Evolutionary conservation across 2,797 vertebrate genomes (phyloP).

Genomic region (Periophthalmus magnuspinnatus): DNA sequence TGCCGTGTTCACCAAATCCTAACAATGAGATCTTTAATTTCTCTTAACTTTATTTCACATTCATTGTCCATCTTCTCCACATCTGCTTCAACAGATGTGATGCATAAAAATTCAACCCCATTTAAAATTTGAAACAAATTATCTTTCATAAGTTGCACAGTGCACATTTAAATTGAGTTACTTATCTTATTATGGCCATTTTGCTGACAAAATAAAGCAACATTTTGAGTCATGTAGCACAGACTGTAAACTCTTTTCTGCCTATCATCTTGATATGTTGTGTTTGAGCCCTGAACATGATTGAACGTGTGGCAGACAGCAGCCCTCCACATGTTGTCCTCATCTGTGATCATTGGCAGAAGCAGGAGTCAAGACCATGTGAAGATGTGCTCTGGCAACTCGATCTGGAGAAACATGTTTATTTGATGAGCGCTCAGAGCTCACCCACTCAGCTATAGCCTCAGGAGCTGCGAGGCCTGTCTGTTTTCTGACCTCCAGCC

Average conservation of each 20-base stretch:
- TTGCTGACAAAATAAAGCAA: too few species aligned
- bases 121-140: too few species aligned
- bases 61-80: too few species aligned
- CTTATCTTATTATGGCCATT: too few species aligned
- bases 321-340: slow-evolving; percentile 62
- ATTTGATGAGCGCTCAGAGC: slow-evolving; percentile 64
- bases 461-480: slow-evolving; percentile 57
- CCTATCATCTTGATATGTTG: slow-evolving; percentile 38
- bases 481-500: slow-evolving; percentile 57
- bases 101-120: too few species aligned
- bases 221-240: not conserved
- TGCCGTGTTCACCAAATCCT: too few species aligned
- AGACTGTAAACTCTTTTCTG: not conserved
- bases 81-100: too few species aligned
- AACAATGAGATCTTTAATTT: too few species aligned
- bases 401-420: slow-evolving; percentile 58
- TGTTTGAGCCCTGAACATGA: slow-evolving; percentile 49
- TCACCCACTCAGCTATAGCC: slow-evolving; percentile 70
- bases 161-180: too few species aligned
- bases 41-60: too few species aligned
- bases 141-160: too few species aligned
- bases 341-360: slow-evolving; percentile 62
- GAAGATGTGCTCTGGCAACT: slow-evolving; percentile 67
- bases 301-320: slow-evolving; percentile 50
- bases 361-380: slow-evolving; percentile 49